Evolutionary conservation across 2,113 vertebrate genomes (phyloP).

Genomic region (Mohoua ochrocephala): DNA sequence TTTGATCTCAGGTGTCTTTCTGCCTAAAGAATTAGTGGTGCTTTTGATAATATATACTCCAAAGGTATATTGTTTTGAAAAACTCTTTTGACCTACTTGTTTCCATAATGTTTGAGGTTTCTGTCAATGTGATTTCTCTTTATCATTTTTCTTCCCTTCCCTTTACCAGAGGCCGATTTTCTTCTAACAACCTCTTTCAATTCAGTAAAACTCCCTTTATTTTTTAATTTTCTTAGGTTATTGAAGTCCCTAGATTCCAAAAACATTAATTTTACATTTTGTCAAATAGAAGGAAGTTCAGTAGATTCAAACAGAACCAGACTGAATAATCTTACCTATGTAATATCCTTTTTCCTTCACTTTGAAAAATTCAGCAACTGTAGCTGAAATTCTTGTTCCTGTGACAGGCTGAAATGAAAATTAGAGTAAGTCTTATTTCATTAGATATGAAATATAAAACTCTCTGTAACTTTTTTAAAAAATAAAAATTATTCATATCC

Average conservation of each 20-base stretch:
- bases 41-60: slow-evolving; percentile 49
- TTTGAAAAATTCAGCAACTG: slow-evolving; percentile 34
- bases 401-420: slow-evolving; percentile 20
- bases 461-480: neutral
- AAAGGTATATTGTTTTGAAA: slow-evolving; percentile 45
- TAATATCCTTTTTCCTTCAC: slow-evolving; percentile 11
- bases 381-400: slow-evolving; percentile 30
- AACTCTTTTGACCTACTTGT: slow-evolving; percentile 55
- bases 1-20: slow-evolving; percentile 41
- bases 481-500: neutral
- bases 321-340: slow-evolving; percentile 32
- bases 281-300: slow-evolving; percentile 36
- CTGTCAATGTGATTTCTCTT: slow-evolving; percentile 46
- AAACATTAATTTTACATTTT: slow-evolving; percentile 63
- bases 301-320: slow-evolving; percentile 43
- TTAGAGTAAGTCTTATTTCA: slow-evolving; percentile 11
- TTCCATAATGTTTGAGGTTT: slow-evolving; percentile 42
- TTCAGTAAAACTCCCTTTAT: slow-evolving; percentile 38
- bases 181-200: slow-evolving; percentile 18
- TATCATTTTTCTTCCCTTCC: slow-evolving; percentile 46
- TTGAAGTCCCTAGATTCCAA: slow-evolving; percentile 38
- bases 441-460: slow-evolving; percentile 11
- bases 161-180: slow-evolving; percentile 41
- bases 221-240: slow-evolving; percentile 56
- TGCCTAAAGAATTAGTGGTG: slow-evolving; percentile 45